A percentile compares a stretch with the other conserved stretches of the same genome.
Evolutionary conservation across 2,888 invertebrate genomes (phyloP).

Genomic region (Volucella inflata): DNA sequence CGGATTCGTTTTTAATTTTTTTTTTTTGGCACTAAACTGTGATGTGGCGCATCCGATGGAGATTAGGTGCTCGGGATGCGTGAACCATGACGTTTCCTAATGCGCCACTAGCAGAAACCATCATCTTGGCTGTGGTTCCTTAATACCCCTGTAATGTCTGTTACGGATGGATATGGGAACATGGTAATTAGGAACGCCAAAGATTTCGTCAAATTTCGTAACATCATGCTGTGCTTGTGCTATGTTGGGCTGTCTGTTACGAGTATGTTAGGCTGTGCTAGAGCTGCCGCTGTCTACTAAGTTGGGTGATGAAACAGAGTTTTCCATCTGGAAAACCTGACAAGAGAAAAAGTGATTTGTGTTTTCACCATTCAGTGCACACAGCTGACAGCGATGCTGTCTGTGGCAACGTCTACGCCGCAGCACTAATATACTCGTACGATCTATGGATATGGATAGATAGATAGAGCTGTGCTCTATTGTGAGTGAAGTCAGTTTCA

Average conservation of each 20-base stretch:
- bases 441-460: too few relatives aligned
- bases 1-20: constrained; percentile 25
- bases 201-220: constrained; percentile 71
- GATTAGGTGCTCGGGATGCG: constrained; percentile 51
- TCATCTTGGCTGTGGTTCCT: constrained; percentile 39
- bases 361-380: constrained; percentile 71
- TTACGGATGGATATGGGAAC: constrained; percentile 25
- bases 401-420: constrained; percentile 27
- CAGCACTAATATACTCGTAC: background rate
- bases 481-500: constrained; percentile 1
- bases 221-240: constrained; percentile 1
- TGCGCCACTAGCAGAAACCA: constrained; percentile 28
- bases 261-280: background rate
- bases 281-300: background rate
- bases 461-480: background rate
- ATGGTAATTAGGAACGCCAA: constrained; percentile 68
- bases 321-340: constrained; percentile 68
- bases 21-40: constrained; percentile 56
- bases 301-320: constrained; percentile 62
- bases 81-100: constrained; percentile 73
- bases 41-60: constrained; percentile 53
- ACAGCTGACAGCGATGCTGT: constrained; percentile 36
- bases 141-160: constrained; percentile 26
- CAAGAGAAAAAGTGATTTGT: constrained; percentile 72
- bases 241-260: background rate